A percentile compares a stretch with the other conserved stretches of the same genome.
Evolutionary conservation across 2,797 vertebrate genomes (phyloP).

Genomic region (Myoxocephalus aenaeus): DNA sequence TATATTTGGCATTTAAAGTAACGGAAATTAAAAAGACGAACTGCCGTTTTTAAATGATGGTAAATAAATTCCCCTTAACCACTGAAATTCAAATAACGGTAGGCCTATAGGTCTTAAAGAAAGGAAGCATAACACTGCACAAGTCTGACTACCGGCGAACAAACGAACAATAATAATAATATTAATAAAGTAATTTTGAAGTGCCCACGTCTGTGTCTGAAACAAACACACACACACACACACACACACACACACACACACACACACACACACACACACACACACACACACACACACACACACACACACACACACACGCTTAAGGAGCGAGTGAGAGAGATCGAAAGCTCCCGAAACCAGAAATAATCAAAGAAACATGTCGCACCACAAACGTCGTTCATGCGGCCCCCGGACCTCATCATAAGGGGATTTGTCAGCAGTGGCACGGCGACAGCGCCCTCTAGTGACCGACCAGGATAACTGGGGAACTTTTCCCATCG

Average conservation of each 20-base stretch:
- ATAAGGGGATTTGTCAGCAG: constrained; percentile 1
- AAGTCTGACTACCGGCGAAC: neutral
- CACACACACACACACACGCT: neutral
- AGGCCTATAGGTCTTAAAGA: neutral
- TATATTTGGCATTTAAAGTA: constrained; percentile 81
- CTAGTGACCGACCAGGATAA: constrained; percentile 59
- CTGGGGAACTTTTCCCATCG: neutral
- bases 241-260: neutral
- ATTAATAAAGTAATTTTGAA: no score
- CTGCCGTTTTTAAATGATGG: constrained; percentile 56
- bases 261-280: neutral
- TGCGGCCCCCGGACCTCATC: neutral
- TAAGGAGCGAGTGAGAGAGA: constrained; percentile 4
- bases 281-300: neutral
- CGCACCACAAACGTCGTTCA: constrained; percentile 22
- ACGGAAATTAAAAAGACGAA: constrained; percentile 10
- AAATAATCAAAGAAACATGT: constrained; percentile 32
- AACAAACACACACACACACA: neutral
- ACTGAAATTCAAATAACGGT: neutral
- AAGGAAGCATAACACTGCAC: neutral
- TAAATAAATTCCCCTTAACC: constrained; percentile 59
- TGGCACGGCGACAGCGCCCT: constrained; percentile 66
- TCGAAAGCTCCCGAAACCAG: constrained; percentile 18
- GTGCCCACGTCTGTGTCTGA: neutral
- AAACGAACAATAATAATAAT: neutral